These are phyloP conservation scores for Urosaurus nigricauda DNA, from an alignment of 2,797 vertebrate species.

Conservation along the genomic window DNA sequence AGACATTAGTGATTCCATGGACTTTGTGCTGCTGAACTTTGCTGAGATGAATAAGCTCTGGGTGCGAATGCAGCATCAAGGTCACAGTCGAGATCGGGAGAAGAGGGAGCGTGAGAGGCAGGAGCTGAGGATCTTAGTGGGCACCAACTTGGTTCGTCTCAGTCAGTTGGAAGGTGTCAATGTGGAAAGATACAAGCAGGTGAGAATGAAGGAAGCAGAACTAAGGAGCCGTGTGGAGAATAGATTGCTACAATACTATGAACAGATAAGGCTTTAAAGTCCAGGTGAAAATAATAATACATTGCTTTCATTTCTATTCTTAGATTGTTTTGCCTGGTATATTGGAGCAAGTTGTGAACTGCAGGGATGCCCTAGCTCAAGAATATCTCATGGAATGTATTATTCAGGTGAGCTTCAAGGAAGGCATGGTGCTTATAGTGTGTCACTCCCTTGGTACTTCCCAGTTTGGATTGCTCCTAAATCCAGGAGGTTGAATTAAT, in stretches of 20 bases:
- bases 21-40: conserved; percentile 98
- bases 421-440: too few species aligned
- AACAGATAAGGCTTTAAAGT: neutral
- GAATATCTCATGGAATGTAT: conserved; percentile 99
- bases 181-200: conserved; percentile 98
- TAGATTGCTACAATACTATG: neutral
- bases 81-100: conserved; percentile 96
- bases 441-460: neutral
- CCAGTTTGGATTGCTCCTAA: neutral
- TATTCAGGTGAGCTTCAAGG: conserved; percentile 89
- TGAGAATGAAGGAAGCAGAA: conserved; percentile 57
- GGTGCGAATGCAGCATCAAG: conserved; percentile 99
- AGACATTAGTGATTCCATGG: conserved; percentile 96
- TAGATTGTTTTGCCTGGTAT: conserved; percentile 95
- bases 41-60: conserved; percentile 99
- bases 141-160: conserved; percentile 96
- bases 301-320: neutral
- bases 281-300: neutral
- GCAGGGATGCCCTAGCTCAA: conserved; percentile 96
- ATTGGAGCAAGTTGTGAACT: conserved; percentile 98
- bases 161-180: conserved; percentile 98
- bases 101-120: conserved; percentile 96
- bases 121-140: conserved; percentile 96
- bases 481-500: too few species aligned
- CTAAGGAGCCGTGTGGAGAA: too few species aligned